A percentile compares a stretch with the other conserved stretches of the same genome.
Conservation (phyloP, 2,113 vertebrate genomes). For the Tangachromis dhanisi region DNA sequence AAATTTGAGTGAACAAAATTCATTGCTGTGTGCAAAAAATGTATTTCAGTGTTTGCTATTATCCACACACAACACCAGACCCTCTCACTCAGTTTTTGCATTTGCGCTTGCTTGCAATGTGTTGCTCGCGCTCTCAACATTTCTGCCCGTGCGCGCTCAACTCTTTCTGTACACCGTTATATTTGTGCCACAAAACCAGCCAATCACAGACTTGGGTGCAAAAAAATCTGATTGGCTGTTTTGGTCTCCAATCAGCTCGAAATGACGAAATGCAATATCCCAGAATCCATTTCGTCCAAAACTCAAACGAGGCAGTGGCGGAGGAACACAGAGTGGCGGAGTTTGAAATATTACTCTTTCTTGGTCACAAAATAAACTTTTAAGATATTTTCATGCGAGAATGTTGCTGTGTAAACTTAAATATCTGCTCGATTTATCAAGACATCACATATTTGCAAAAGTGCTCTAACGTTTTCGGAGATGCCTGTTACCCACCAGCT, state of each 20-base stretch:
- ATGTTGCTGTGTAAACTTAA: too few species aligned
- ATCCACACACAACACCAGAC: not conserved
- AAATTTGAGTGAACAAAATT: not conserved
- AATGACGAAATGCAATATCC: not conserved
- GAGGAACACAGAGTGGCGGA: too few species aligned
- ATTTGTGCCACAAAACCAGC: not conserved
- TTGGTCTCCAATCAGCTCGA: not conserved
- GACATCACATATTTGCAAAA: too few species aligned
- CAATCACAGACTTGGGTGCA: not conserved
- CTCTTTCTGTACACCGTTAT: rapidly evolving
- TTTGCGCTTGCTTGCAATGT: not conserved
- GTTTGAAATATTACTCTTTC: too few species aligned
- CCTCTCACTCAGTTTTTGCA: not conserved
- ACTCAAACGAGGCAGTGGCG: too few species aligned
- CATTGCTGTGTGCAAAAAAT: not conserved
- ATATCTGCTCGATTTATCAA: too few species aligned
- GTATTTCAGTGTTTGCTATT: not conserved
- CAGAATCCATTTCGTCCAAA: too few species aligned
- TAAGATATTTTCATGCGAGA: too few species aligned
- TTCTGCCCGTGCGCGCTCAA: rapidly evolving
- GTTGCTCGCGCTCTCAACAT: not conserved
- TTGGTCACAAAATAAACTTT: too few species aligned
- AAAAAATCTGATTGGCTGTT: not conserved
- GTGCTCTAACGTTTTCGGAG: too few species aligned
- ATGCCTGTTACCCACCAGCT: too few species aligned